Evolutionary conservation across 2,113 vertebrate species (phyloP).

Genomic region (Porphyrio hochstetteri): DNA sequence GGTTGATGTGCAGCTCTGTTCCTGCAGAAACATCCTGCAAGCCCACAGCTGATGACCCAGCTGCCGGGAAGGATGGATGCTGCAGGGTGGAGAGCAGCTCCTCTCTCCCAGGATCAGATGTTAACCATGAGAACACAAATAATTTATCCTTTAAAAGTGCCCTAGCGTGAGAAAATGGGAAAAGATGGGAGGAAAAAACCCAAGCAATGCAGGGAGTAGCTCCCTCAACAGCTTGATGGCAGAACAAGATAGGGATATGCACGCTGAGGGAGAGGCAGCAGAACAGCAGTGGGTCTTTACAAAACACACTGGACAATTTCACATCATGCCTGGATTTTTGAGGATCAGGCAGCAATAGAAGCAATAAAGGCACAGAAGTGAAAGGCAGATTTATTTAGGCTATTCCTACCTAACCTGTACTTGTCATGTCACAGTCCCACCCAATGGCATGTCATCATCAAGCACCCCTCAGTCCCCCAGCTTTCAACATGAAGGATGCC

Average conservation of each 20-base stretch:
- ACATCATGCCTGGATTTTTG: neutral
- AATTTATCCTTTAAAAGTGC: neutral
- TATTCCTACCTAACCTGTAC: neutral
- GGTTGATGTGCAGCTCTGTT: neutral
- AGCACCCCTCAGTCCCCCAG: neutral
- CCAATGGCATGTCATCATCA: neutral
- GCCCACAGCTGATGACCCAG: neutral
- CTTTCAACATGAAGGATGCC: neutral
- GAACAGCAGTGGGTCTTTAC: neutral
- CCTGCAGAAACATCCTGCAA: neutral
- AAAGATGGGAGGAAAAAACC: neutral
- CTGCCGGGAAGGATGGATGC: rapidly evolving
- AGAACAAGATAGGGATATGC: neutral
- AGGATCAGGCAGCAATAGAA: neutral
- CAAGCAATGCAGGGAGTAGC: neutral
- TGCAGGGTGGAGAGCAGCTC: neutral
- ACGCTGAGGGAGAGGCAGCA: neutral
- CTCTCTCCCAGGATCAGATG: neutral
- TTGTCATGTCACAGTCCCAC: neutral
- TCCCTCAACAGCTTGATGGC: neutral
- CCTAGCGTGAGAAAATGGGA: neutral
- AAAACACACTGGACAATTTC: rapidly evolving
- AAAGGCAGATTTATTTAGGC: neutral
- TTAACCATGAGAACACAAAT: neutral
- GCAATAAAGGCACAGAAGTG: neutral